Evolutionary conservation across 2,113 vertebrate species (phyloP).

Genomic region (Hyaena hyaena): DNA sequence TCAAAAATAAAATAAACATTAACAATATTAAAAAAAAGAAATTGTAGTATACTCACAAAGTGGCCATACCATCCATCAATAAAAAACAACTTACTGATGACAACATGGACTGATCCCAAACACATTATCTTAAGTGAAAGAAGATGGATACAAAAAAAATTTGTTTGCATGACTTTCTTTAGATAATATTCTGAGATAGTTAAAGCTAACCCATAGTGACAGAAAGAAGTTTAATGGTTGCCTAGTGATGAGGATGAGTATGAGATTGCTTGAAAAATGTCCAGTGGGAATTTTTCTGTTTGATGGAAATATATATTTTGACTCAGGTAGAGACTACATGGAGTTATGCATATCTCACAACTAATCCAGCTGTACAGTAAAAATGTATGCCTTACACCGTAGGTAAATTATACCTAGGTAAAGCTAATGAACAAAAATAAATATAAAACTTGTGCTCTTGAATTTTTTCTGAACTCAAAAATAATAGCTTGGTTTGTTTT

Average conservation of each 20-base stretch:
- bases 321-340: background rate
- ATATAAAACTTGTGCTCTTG: background rate
- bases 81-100: background rate
- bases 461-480: slow-evolving; percentile 15
- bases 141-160: background rate
- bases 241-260: background rate
- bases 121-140: background rate
- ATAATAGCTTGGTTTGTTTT: background rate
- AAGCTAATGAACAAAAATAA: background rate
- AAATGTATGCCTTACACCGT: background rate
- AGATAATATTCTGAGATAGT: slow-evolving; percentile 24
- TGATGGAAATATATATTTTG: slow-evolving; percentile 6
- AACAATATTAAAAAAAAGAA: background rate
- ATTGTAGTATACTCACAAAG: background rate
- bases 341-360: slow-evolving; percentile 46
- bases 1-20: no score
- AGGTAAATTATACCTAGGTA: background rate
- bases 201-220: background rate
- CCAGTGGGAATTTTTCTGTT: background rate
- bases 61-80: background rate
- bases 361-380: background rate
- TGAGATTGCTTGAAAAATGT: background rate
- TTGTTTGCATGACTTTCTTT: slow-evolving; percentile 23
- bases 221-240: background rate
- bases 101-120: background rate